Base-by-base conservation (phyloP, 2,797 vertebrate species). In the Pitangus sulphuratus region DNA sequence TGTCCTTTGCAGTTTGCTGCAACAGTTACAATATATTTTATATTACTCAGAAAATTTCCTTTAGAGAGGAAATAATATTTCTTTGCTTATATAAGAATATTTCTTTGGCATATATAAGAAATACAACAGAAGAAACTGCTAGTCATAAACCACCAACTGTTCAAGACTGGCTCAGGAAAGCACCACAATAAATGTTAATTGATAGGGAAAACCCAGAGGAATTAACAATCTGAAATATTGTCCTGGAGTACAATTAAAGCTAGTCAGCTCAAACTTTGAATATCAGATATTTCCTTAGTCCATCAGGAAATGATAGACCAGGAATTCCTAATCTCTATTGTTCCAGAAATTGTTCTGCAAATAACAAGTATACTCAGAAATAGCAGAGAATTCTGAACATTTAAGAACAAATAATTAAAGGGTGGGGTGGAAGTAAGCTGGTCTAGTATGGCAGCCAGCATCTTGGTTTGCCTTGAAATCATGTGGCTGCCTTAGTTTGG, bases 131-230 rank as follows among this genome's bases (percentile, higher is more conserved):
- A 85, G 81, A 94, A 95, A 87, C 68, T 87, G 21, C 22, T 79
- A 57, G 75, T 85, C 48, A 31, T 97, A 90, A 97, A 94, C 60
- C 21, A 70, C 84, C 89, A 87, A 50, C 78, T 96, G 88, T 90
- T 97, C 89, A 83, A 90, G 64, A 92, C 0, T 83, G 90, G 75
- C 68, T 89, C 21, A 61, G 51, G 26, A 40, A 92, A 83, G 48
- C 64, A 71, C 9, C 37, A 74, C 48, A 87, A 50, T 92, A 94
- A 93, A 90, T 87, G 64, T 22, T 89, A 90, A 90, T 68, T 95
- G 78, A 37, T 57, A 31, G 35, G 19, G 45, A 9, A 39, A 31
- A 40, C n/a, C 1, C 45, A 87, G 40, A 93, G 40, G 21, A 82
- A 64, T 74, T 48, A 39, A 77, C 40, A 64, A 11, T 50, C 74